Evolutionary conservation across 2,888 invertebrate species (phyloP).

Genomic region (Hydriomena furcata): DNA sequence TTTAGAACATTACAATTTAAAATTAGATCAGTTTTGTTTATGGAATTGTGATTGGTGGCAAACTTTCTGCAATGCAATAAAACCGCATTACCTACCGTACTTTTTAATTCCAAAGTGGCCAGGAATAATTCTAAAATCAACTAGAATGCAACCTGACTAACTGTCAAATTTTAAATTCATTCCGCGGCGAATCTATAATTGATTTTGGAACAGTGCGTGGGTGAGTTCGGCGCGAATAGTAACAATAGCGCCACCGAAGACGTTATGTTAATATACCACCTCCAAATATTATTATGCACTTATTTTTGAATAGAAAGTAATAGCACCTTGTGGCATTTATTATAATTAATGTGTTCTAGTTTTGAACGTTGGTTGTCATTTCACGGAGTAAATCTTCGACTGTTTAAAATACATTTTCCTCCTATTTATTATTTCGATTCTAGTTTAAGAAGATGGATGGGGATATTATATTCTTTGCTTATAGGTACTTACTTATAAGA

Average conservation of each 20-base stretch:
- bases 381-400: neutral
- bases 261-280: constrained; percentile 56
- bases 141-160: no score
- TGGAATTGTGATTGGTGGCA: neutral
- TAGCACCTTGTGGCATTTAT: constrained; percentile 40
- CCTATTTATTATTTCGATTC: no score
- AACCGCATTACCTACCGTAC: no score
- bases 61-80: no score
- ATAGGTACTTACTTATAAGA: neutral
- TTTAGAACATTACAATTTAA: neutral
- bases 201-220: constrained; percentile 68
- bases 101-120: no score
- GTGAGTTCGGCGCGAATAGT: constrained; percentile 68
- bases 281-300: constrained; percentile 41
- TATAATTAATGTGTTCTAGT: constrained; percentile 27
- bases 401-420: no score
- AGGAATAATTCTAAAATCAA: no score
- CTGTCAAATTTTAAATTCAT: constrained; percentile 6
- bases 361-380: neutral
- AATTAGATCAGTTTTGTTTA: neutral
- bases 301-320: constrained; percentile 51
- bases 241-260: constrained; percentile 74
- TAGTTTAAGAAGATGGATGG: no score
- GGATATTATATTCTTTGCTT: no score
- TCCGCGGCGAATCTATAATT: constrained; percentile 63